These are phyloP conservation scores for Dysdera silvatica DNA, from an alignment of 1,140 invertebrate genomes.

Conservation along the genomic window DNA sequence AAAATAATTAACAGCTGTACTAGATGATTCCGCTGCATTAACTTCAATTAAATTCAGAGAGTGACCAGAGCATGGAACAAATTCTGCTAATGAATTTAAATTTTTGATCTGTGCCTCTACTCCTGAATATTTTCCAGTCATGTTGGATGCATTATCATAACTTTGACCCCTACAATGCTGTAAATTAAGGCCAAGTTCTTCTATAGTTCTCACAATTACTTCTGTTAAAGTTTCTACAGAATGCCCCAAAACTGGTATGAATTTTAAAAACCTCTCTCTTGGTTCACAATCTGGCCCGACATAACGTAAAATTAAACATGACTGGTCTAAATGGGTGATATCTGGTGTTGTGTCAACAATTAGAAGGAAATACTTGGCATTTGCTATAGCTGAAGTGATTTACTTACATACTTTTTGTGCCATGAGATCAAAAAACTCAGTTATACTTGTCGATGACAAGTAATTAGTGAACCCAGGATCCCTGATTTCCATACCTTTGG, in stretches of 20 bases:
- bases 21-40: not conserved
- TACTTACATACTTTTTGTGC: not conserved
- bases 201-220: not conserved
- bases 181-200: not conserved
- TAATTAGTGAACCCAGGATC: conserved; percentile 12
- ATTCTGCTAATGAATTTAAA: not conserved
- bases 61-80: not conserved
- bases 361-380: conserved; percentile 4
- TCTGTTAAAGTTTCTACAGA: not conserved
- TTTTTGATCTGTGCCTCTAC: not conserved
- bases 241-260: not conserved
- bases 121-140: conserved; percentile 1
- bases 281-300: not conserved
- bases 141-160: conserved; percentile 1
- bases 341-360: conserved; percentile 13
- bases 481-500: conserved; percentile 17
- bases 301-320: conserved; percentile 1
- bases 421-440: conserved; percentile 12
- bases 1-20: not conserved
- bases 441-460: conserved; percentile 5
- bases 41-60: not conserved
- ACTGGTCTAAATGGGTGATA: not conserved
- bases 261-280: not conserved
- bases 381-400: not conserved
- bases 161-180: not conserved